phyloP scores from a whole-genome alignment of 2,797 vertebrate genomes.

The Triplophysa yarkandensis region DNA sequence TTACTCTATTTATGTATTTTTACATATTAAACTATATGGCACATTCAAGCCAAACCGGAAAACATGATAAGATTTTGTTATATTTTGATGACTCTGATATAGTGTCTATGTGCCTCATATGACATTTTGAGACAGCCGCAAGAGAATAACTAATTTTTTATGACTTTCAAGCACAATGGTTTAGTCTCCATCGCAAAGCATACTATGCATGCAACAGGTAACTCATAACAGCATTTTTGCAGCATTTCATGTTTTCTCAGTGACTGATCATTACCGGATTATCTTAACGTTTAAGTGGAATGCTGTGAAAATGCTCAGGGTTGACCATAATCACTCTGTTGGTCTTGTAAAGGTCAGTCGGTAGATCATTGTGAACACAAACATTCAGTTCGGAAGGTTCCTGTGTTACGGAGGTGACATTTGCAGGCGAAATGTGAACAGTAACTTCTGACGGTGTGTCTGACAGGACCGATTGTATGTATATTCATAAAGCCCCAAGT shows the following conservation, averaged over 20 bases:
- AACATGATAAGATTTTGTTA: slow-evolving; percentile 78
- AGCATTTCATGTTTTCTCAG: no score
- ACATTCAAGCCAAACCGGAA: slow-evolving; percentile 86
- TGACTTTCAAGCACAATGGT: background rate
- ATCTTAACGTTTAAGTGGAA: background rate
- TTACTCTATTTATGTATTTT: no score
- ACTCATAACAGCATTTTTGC: slow-evolving; percentile 10
- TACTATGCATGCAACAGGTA: background rate
- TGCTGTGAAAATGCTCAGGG: background rate
- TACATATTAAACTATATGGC: slow-evolving; percentile 70
- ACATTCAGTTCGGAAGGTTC: background rate
- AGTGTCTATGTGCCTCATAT: slow-evolving; percentile 20
- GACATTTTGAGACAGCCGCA: background rate
- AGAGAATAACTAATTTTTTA: slow-evolving; percentile 27
- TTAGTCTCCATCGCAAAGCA: slow-evolving; percentile 15
- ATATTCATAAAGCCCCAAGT: background rate
- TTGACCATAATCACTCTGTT: background rate
- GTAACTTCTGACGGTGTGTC: background rate
- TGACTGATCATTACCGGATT: no score
- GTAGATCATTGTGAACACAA: slow-evolving; percentile 2
- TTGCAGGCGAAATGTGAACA: background rate
- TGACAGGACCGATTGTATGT: background rate
- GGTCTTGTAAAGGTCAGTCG: slow-evolving; percentile 4
- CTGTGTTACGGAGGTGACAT: background rate
- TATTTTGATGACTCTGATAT: slow-evolving; percentile 71